Base-by-base conservation (phyloP, 2,888 invertebrate genomes). In the Ceramica pisi region DNA sequence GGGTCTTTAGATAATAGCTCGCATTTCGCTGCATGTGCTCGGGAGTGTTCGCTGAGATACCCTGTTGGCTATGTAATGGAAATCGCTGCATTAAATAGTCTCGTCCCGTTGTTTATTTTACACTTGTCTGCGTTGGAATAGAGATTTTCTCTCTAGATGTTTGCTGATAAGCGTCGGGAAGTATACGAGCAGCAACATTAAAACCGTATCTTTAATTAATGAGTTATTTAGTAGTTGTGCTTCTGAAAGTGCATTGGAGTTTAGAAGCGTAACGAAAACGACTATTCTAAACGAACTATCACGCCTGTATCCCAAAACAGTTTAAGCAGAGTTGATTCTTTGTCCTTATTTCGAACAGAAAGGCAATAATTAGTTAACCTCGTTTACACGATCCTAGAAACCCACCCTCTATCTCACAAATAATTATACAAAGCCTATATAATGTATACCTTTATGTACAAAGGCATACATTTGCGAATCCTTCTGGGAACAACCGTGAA, bases 1-100 rank as follows among this genome's bases (percentile, higher is more conserved):
- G 84, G 88, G 87, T 88, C 90, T 90, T 90, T 89, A 92, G 92
- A 92, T 93, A 94, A 92, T 92, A 88, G 89, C 85, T 80, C 76
- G 80, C 79, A 80, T 80, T 85, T 80, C 82, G 76, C 83, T 79
- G 79, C 81, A 75, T 78, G 82, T 86, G 83, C 82, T 74, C 71
- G 72, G 65, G 75, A 72, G 75, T 72, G 76, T 75, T 79, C 85
- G 85, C 87, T 86, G 87, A 89, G 87, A 89, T 87, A 89, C 80
- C 72, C 73, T 85, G 83, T 86, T 80, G 73, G 73, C 78, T 69
- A 80, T 76, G 77, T 70, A 83, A 85, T 86, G 78, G 84, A 86
- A 81, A 84, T 78, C 67, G 70, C 46, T 56, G 63, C 72, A 75
- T 75, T 73, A 76, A 76, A 65, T 65, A 68, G 61, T 71, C 57